Evolutionary conservation across 2,888 invertebrate species (phyloP).

Genomic region (Schrankia costaestrigalis): DNA sequence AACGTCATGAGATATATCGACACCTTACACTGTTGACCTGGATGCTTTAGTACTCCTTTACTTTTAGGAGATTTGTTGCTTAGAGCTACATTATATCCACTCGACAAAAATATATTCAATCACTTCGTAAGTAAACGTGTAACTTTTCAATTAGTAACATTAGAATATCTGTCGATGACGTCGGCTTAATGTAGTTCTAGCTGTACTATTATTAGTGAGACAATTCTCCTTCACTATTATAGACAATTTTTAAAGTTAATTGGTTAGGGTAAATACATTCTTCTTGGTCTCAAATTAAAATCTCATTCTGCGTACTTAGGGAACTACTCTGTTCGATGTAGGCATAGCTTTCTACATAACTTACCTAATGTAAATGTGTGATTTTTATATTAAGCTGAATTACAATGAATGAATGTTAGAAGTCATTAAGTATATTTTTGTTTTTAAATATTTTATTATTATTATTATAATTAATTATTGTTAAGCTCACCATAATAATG

Average conservation of each 20-base stretch:
- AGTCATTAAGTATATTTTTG: constrained; percentile 15
- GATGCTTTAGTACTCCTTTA: too few relatives aligned
- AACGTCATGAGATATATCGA: constrained; percentile 4
- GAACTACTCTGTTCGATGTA: constrained; percentile 35
- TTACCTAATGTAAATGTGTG: constrained; percentile 13
- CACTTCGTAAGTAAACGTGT: not conserved
- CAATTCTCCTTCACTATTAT: constrained; percentile 16
- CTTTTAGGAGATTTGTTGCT: too few relatives aligned
- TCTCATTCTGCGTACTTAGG: constrained; percentile 27
- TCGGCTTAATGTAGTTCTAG: too few relatives aligned
- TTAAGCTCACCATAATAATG: constrained; percentile 11
- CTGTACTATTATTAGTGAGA: too few relatives aligned
- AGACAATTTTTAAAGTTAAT: constrained; percentile 24
- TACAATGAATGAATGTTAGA: constrained; percentile 27
- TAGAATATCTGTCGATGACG: too few relatives aligned
- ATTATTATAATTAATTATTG: constrained; percentile 9
- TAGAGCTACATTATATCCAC: too few relatives aligned
- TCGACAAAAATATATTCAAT: too few relatives aligned
- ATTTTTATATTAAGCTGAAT: constrained; percentile 26
- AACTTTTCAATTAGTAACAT: not conserved
- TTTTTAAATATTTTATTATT: constrained; percentile 14
- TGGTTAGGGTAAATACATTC: constrained; percentile 27
- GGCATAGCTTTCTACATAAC: constrained; percentile 15
- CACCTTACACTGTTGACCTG: too few relatives aligned
- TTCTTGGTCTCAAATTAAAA: constrained; percentile 36